These are phyloP conservation scores for Watsonalla cultraria DNA, from an alignment of 2,888 invertebrate genomes.

Conservation along the genomic window DNA sequence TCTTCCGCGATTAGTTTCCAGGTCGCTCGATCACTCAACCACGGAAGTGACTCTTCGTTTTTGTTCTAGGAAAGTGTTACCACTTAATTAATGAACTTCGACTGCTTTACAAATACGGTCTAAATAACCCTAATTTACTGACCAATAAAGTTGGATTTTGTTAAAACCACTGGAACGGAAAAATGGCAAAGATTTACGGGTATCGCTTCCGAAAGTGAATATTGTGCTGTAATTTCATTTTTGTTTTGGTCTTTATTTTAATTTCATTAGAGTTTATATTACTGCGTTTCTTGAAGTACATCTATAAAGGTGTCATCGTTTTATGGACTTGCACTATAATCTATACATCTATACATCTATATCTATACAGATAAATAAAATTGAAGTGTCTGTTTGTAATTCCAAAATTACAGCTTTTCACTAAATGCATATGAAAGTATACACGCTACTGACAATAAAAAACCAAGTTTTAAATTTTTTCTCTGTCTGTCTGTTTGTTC, in stretches of 20 bases:
- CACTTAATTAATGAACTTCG: not conserved
- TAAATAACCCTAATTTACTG: not conserved
- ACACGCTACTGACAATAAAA: too few species aligned
- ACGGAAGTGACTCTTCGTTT: not conserved
- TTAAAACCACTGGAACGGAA: not conserved
- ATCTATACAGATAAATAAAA: too few species aligned
- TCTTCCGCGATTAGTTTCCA: not conserved
- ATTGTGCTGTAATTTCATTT: not conserved
- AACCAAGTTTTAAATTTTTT: too few species aligned
- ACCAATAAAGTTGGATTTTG: conserved; percentile 2
- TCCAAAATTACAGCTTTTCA: too few species aligned
- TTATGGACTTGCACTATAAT: too few species aligned
- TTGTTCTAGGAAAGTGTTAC: conserved; percentile 1
- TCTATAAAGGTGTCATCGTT: too few species aligned
- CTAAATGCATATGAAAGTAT: too few species aligned
- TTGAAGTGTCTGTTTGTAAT: too few species aligned
- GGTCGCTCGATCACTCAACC: not conserved
- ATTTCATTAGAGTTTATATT: not conserved
- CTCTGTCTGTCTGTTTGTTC: too few species aligned
- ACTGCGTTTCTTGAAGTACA: not conserved
- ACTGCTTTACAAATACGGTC: not conserved
- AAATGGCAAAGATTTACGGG: not conserved
- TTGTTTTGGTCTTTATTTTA: not conserved
- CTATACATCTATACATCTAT: too few species aligned
- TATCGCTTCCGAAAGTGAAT: conserved; percentile 6